These are phyloP conservation scores for Apogon hyalosoma DNA, from an alignment of 2,797 vertebrate species.

Conservation along the genomic window DNA sequence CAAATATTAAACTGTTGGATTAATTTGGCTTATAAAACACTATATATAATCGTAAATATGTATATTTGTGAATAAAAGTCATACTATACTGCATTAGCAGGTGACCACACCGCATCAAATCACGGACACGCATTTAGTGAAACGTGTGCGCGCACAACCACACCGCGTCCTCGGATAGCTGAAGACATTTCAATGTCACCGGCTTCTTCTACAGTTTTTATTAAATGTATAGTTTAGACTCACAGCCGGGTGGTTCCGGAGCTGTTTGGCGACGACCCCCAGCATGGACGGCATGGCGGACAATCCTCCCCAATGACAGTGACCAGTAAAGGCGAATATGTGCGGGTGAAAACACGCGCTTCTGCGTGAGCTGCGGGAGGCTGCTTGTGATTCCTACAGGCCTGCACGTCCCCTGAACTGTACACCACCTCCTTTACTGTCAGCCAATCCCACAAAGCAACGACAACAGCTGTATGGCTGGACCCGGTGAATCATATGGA, in stretches of 20 bases:
- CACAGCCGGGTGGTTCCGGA: slow-evolving; percentile 81
- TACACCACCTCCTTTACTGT: slow-evolving; percentile 6
- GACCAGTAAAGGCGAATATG: background rate
- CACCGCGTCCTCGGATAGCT: slow-evolving; percentile 16
- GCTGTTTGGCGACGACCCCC: slow-evolving; percentile 68
- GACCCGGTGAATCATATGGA: background rate
- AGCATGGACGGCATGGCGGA: slow-evolving; percentile 64
- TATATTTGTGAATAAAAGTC: no score
- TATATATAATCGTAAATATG: no score
- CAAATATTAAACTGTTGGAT: no score
- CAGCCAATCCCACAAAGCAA: slow-evolving; percentile 62
- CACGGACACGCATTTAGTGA: background rate
- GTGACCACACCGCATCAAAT: background rate
- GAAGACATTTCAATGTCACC: slow-evolving; percentile 72
- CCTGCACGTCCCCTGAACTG: background rate
- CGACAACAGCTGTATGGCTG: slow-evolving; percentile 42
- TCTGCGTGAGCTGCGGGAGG: slow-evolving; percentile 1
- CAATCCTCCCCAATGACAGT: background rate
- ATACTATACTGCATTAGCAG: background rate
- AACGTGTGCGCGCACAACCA: slow-evolving; percentile 5
- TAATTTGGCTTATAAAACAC: no score
- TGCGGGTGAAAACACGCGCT: background rate
- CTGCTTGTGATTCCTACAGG: background rate
- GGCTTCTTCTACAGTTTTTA: slow-evolving; percentile 3
- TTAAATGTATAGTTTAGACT: slow-evolving; percentile 47